Percentiles rank a stretch among this genome's conserved stretches.
Evolutionary conservation across 2,113 vertebrate genomes (phyloP).

Genomic region (Onychostruthus taczanowskii): DNA sequence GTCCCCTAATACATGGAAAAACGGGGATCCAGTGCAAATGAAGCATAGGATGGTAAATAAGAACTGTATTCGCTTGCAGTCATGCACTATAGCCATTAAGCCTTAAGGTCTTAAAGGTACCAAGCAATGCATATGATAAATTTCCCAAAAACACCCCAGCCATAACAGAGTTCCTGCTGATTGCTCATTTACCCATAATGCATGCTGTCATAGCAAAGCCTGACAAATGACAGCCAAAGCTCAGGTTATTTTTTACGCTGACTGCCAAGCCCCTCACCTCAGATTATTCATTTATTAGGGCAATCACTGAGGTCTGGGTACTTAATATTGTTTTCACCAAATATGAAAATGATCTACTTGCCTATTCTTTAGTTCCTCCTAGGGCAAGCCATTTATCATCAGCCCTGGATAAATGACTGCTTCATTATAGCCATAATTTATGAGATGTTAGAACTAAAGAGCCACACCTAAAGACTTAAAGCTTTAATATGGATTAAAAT

Average conservation of each 20-base stretch:
- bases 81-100: conserved; percentile 84
- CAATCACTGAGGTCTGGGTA: conserved; percentile 84
- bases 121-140: conserved; percentile 86
- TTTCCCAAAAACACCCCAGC: conserved; percentile 85
- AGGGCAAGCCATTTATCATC: conserved; percentile 87
- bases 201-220: conserved; percentile 88
- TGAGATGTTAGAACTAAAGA: conserved; percentile 85
- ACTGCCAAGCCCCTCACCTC: conserved; percentile 87
- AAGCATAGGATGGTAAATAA: conserved; percentile 82
- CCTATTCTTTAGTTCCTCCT: conserved; percentile 85
- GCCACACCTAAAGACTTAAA: conserved; percentile 87
- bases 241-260: conserved; percentile 87
- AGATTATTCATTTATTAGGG: conserved; percentile 89
- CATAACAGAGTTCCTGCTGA: conserved; percentile 88
- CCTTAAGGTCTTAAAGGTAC: conserved; percentile 85
- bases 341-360: conserved; percentile 94
- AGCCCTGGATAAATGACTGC: conserved; percentile 86
- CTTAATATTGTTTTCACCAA: conserved; percentile 89
- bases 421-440: conserved; percentile 89
- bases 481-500: conserved; percentile 86
- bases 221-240: conserved; percentile 87
- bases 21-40: conserved; percentile 73
- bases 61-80: conserved; percentile 78
- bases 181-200: conserved; percentile 92
- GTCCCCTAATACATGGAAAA: conserved; percentile 61